Conservation (phyloP, 2,888 invertebrate species). For the Drosophila ezoana region DNA sequence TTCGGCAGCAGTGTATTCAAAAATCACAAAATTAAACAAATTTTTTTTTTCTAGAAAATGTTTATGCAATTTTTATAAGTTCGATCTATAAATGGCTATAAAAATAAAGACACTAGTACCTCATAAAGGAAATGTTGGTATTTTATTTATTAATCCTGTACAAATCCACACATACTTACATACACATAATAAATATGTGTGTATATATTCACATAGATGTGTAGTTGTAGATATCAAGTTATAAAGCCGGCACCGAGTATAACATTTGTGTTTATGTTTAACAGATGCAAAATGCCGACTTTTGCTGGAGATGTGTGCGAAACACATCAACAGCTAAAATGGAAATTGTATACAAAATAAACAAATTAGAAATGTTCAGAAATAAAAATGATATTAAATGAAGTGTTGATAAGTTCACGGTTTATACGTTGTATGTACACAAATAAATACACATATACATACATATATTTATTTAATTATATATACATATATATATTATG, state of each 20-base stretch:
- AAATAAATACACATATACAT: background rate
- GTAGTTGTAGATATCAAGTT: slow-evolving; percentile 15
- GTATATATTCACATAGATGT: background rate
- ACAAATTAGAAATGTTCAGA: slow-evolving; percentile 60
- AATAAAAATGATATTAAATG: slow-evolving; percentile 71
- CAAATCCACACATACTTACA: background rate
- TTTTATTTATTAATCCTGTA: slow-evolving; percentile 45
- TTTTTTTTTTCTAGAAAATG: slow-evolving; percentile 10
- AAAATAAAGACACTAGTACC: slow-evolving; percentile 18
- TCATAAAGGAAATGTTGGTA: slow-evolving; percentile 24
- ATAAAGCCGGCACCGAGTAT: slow-evolving; percentile 21
- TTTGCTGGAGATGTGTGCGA: slow-evolving; percentile 33
- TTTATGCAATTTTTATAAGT: slow-evolving; percentile 16
- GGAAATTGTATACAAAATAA: slow-evolving; percentile 65
- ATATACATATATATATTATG: background rate
- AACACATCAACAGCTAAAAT: slow-evolving; percentile 31
- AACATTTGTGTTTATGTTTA: slow-evolving; percentile 46
- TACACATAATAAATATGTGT: background rate
- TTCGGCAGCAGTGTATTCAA: slow-evolving; percentile 35
- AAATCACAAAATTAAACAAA: slow-evolving; percentile 39
- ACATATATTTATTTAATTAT: background rate
- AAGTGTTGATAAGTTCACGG: slow-evolving; percentile 72
- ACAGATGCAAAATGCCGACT: slow-evolving; percentile 42
- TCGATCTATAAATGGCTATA: slow-evolving; percentile 25
- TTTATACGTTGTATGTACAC: slow-evolving; percentile 17